phyloP scores from a whole-genome alignment of 2,797 vertebrate species.

The Acipenser ruthenus region DNA sequence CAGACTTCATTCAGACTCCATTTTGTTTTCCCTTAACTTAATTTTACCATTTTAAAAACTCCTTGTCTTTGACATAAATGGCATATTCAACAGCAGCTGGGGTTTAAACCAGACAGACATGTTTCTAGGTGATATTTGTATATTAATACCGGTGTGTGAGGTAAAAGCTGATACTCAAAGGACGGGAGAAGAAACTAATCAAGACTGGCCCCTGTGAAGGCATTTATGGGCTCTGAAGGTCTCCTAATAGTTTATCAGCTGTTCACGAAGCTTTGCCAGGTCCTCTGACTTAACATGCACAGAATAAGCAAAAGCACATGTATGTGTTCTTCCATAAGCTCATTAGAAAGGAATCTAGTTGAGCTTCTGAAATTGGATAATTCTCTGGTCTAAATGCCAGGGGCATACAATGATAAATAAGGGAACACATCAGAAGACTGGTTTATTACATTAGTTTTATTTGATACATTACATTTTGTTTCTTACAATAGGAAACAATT shows the following conservation, averaged over 20 bases:
- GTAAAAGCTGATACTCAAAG: too few species aligned
- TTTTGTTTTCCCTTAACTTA: too few species aligned
- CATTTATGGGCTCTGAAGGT: slow-evolving; percentile 56
- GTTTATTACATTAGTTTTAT: slow-evolving; percentile 48
- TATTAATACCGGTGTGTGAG: too few species aligned
- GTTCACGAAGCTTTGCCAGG: background rate
- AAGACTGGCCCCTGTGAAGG: slow-evolving; percentile 22
- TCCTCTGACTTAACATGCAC: background rate
- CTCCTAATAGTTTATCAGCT: slow-evolving; percentile 13
- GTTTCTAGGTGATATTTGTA: too few species aligned
- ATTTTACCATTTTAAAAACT: too few species aligned
- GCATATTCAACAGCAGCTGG: too few species aligned
- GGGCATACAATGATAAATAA: slow-evolving; percentile 56
- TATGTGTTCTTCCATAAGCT: slow-evolving; percentile 32
- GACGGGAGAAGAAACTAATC: too few species aligned
- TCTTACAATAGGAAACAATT: slow-evolving; percentile 23
- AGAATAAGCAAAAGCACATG: slow-evolving; percentile 12
- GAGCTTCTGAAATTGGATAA: slow-evolving; percentile 51
- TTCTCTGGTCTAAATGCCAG: slow-evolving; percentile 44
- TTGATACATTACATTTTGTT: slow-evolving; percentile 33
- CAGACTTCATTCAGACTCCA: too few species aligned
- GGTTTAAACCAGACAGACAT: too few species aligned
- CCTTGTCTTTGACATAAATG: too few species aligned
- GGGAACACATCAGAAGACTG: slow-evolving; percentile 39
- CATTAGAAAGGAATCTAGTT: slow-evolving; percentile 48